Evolutionary conservation across 2,888 invertebrate genomes (phyloP).

Genomic region (Thera obeliscata): DNA sequence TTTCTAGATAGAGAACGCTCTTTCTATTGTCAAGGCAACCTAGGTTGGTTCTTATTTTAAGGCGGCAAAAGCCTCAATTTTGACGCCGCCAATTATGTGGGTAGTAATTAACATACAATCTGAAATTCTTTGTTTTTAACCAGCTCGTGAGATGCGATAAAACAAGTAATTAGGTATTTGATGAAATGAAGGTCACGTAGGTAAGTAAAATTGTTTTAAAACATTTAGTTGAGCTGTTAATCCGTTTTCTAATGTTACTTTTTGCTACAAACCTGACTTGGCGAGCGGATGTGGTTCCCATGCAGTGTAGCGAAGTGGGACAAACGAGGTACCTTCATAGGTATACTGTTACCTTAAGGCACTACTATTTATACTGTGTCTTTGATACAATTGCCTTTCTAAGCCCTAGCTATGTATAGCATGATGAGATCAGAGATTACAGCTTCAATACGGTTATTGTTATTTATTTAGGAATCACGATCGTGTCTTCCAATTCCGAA

Average conservation of each 20-base stretch:
- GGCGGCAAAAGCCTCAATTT: slow-evolving; percentile 21
- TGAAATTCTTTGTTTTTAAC: slow-evolving; percentile 33
- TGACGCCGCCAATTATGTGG: slow-evolving; percentile 27
- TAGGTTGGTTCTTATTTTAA: slow-evolving; percentile 6
- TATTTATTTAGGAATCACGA: slow-evolving; percentile 38
- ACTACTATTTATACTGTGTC: slow-evolving; percentile 25
- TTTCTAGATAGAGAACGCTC: slow-evolving; percentile 1
- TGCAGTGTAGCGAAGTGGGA: slow-evolving; percentile 59
- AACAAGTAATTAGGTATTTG: slow-evolving; percentile 16
- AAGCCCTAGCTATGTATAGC: slow-evolving; percentile 50
- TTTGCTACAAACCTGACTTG: slow-evolving; percentile 38
- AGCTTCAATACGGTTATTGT: slow-evolving; percentile 36
- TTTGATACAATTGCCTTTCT: slow-evolving; percentile 70
- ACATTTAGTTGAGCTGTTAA: slow-evolving; percentile 22
- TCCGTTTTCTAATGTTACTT: slow-evolving; percentile 30
- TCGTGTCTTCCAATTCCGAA: slow-evolving; percentile 19
- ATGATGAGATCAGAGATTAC: slow-evolving; percentile 51
- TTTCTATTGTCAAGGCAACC: not conserved
- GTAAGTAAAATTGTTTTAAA: slow-evolving; percentile 17
- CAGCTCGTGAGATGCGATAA: slow-evolving; percentile 24
- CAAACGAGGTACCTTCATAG: slow-evolving; percentile 57
- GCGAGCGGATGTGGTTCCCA: slow-evolving; percentile 60
- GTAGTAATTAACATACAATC: slow-evolving; percentile 38
- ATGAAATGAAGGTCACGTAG: slow-evolving; percentile 7
- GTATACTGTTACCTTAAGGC: slow-evolving; percentile 61